phyloP scores from a whole-genome alignment of 2,888 invertebrate species.

The Pteria penguin region DNA sequence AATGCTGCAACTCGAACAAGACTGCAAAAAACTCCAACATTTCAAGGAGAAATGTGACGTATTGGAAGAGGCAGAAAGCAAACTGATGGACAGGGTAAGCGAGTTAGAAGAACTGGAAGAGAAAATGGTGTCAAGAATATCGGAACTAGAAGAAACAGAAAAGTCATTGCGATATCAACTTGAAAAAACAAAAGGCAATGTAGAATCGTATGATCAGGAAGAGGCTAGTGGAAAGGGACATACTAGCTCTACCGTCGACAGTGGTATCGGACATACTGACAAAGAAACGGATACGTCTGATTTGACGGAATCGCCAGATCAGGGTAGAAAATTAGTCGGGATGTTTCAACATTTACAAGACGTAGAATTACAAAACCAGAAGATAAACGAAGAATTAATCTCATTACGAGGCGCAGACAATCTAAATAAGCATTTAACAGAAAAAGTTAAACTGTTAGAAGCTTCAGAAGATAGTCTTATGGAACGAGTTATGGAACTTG shows the following conservation, averaged over 20 bases:
- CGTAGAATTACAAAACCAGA: conserved; percentile 65
- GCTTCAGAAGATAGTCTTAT: conserved; percentile 72
- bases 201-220: not conserved
- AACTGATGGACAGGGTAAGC: conserved; percentile 61
- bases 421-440: conserved; percentile 62
- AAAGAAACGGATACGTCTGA: conserved; percentile 32
- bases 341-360: conserved; percentile 66
- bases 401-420: conserved; percentile 56
- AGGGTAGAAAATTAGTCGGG: conserved; percentile 40
- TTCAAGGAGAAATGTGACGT: conserved; percentile 51
- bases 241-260: no score
- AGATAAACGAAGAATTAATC: conserved; percentile 52
- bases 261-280: not conserved
- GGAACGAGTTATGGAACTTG: conserved; percentile 73
- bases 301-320: conserved; percentile 6
- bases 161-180: conserved; percentile 16
- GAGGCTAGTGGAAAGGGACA: not conserved
- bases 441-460: conserved; percentile 70
- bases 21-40: conserved; percentile 38
- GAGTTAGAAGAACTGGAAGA: conserved; percentile 58
- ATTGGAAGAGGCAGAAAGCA: conserved; percentile 61
- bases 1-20: conserved; percentile 38
- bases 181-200: not conserved
- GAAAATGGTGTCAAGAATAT: conserved; percentile 36
- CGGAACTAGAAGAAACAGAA: conserved; percentile 44